Percentiles rank a stretch among this genome's conserved stretches.
Conservation (phyloP, 2,797 vertebrate genomes). For the Philypnodon macrostomus region DNA sequence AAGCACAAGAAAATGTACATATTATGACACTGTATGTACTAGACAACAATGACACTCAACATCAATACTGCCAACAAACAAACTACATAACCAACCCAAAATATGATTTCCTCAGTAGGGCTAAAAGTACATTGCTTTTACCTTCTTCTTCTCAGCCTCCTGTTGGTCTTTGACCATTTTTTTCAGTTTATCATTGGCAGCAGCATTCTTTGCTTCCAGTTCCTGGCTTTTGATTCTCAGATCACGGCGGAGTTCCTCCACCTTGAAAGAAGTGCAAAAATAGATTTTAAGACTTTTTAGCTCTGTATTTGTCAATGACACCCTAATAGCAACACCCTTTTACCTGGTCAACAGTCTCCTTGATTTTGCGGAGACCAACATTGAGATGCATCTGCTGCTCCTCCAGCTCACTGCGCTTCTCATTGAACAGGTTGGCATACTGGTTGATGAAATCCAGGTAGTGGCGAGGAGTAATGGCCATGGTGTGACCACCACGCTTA, state of each 20-base stretch:
- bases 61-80: too few species aligned
- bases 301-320: too few species aligned
- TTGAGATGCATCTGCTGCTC: conserved; percentile 99
- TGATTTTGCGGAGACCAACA: conserved; percentile 96
- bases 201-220: conserved; percentile 95
- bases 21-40: too few species aligned
- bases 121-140: conserved; percentile 33
- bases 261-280: conserved; percentile 67
- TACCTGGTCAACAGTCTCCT: conserved; percentile 98
- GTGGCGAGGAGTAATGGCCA: conserved; percentile 97
- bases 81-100: too few species aligned
- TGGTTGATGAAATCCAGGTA: conserved; percentile 99
- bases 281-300: too few species aligned
- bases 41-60: too few species aligned
- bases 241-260: conserved; percentile 94
- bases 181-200: conserved; percentile 97
- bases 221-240: conserved; percentile 98
- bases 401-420: conserved; percentile 96
- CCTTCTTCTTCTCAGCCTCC: conserved; percentile 99
- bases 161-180: conserved; percentile 99
- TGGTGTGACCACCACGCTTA: conserved; percentile 93
- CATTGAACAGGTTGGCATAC: conserved; percentile 96
- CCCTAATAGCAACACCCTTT: too few species aligned
- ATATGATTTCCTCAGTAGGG: too few species aligned
- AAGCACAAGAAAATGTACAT: conserved; percentile 22